These are phyloP conservation scores for Atrina japonica DNA, from an alignment of 2,888 invertebrate species.

Conservation along the genomic window DNA sequence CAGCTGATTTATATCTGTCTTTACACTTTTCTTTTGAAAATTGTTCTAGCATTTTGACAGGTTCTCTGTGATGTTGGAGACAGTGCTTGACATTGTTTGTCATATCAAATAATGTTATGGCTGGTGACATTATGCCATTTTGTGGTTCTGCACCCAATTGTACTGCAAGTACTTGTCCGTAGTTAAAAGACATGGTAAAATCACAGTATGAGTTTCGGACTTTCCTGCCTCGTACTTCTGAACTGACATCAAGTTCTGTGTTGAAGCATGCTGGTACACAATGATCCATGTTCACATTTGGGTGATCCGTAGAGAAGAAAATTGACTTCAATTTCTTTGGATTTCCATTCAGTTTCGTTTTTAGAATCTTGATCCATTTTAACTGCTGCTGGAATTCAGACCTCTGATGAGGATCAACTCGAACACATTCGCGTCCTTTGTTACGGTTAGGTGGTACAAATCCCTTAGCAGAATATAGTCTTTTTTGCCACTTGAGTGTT, in stretches of 20 bases:
- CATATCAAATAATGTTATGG: constrained; percentile 42
- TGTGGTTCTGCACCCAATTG: constrained; percentile 43
- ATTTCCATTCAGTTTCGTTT: constrained; percentile 2
- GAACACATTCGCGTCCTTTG: not conserved
- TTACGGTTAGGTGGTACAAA: constrained; percentile 10
- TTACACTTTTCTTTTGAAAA: constrained; percentile 41
- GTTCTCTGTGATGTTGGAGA: constrained; percentile 44
- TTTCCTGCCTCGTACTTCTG: constrained; percentile 30
- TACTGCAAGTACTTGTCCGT: constrained; percentile 43
- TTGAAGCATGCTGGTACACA: constrained; percentile 27
- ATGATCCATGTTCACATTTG: constrained; percentile 25
- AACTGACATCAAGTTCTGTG: constrained; percentile 38
- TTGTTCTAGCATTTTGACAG: constrained; percentile 39
- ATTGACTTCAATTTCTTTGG: not conserved
- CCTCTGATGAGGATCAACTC: constrained; percentile 40
- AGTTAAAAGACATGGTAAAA: constrained; percentile 34
- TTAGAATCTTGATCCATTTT: constrained; percentile 30
- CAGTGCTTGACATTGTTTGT: constrained; percentile 46
- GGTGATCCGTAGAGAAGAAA: constrained; percentile 18
- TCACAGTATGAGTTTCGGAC: constrained; percentile 20
- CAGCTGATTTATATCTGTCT: constrained; percentile 23
- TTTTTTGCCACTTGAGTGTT: constrained; percentile 53
- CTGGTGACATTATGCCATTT: constrained; percentile 40
- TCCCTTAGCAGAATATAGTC: constrained; percentile 43
- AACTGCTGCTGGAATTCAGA: constrained; percentile 20